Evolutionary conservation across 2,888 invertebrate species (phyloP).

Genomic region (Nemoura dubitans): DNA sequence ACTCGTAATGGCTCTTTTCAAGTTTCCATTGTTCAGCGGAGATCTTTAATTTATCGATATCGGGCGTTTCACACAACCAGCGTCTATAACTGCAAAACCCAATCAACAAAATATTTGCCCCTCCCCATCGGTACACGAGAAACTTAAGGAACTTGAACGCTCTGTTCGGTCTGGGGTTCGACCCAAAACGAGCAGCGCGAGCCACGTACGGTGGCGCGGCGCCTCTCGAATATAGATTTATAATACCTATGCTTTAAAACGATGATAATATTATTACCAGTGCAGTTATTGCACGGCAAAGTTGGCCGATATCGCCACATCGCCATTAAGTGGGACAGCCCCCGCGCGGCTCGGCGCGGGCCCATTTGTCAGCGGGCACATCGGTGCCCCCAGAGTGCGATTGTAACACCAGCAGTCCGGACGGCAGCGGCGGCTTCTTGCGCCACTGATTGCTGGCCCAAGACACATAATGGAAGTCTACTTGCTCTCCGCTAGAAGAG

Average conservation of each 20-base stretch:
- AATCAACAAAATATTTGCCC: not conserved
- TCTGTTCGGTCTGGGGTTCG: not conserved
- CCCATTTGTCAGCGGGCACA: not conserved
- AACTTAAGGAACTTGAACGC: not conserved
- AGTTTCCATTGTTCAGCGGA: not conserved
- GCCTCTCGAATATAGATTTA: not conserved
- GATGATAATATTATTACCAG: not conserved
- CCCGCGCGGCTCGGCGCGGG: not conserved
- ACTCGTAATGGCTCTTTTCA: not conserved
- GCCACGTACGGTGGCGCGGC: not conserved
- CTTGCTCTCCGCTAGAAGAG: not conserved
- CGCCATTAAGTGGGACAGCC: not conserved
- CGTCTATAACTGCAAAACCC: not conserved
- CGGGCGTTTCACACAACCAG: not conserved
- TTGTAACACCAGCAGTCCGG: not conserved
- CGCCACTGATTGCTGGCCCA: not conserved
- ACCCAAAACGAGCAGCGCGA: not conserved
- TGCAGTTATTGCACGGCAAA: not conserved
- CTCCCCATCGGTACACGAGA: not conserved
- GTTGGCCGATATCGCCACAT: not conserved
- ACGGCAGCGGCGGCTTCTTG: not conserved
- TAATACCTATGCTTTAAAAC: not conserved
- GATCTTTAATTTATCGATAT: not conserved
- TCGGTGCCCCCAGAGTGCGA: not conserved
- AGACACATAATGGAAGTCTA: not conserved